Base-by-base conservation (phyloP, 2,888 invertebrate species). In the Polydrusus pterygomalis region DNA sequence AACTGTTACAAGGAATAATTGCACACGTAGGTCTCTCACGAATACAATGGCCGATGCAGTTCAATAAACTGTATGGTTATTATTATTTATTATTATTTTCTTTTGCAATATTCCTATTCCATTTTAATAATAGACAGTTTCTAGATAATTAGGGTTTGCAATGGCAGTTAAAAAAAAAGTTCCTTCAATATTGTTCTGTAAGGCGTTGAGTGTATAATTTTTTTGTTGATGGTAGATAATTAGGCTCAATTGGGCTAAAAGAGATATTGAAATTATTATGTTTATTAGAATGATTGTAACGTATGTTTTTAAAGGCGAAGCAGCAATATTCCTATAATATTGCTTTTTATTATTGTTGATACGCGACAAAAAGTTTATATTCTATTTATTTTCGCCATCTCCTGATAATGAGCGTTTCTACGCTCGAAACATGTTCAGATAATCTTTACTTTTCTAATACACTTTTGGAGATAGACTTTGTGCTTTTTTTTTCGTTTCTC, bases 41-140 rank as follows among this genome's bases (percentile, higher is more conserved):
- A 76, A 72, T 30, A 76, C 72, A 72, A 76, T 76, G 71, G 63
- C 38, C 71, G 62, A 71, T 64, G 68, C 75, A 72, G 76, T 72
- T 73, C 76, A 73, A 76, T 72, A 76, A 76, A 76, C 72, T 60
- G 60, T 69, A 58, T 69, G 63, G 58, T 65, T 60, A 54, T 72
- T 70, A 74, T 68, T 68, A 68, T 54, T 68, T 68, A 68, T 68
- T 47, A 70, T 70, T 75, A 75, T 67, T 72, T 75, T 67, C 71
- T 45, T 60, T 68, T 49, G 62, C 68, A 68, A 67, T 75, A 72
- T 71, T 25, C 30, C 69, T 30, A 38, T 68, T 63, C 65, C 54
- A 47, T 15, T 73, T 65, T 67, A 45, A 60, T 70, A 62, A 63
- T 62, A 40, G 49, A 40, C 63, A 70, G 70, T 70, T 70, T 70